These are phyloP conservation scores for Phrixothrix hirtus DNA, from an alignment of 2,888 invertebrate genomes.

Conservation along the genomic window DNA sequence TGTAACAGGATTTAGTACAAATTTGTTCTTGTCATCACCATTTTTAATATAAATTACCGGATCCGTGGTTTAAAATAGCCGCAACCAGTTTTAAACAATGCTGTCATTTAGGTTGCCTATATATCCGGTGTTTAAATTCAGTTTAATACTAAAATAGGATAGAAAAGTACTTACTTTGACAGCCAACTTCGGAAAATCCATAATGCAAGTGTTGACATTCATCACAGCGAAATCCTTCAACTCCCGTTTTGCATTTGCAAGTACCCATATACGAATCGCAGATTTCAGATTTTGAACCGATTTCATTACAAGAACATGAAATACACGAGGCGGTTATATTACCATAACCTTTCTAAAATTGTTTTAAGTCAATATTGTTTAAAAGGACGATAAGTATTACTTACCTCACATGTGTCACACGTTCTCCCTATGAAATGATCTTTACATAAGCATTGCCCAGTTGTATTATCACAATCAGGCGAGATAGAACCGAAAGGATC, in stretches of 20 bases:
- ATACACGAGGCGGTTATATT: constrained; percentile 80
- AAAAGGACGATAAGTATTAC: constrained; percentile 19
- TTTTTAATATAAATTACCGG: no score
- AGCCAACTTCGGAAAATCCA: constrained; percentile 68
- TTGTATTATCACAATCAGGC: constrained; percentile 69
- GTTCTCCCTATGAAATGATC: constrained; percentile 71
- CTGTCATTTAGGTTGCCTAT: constrained; percentile 16
- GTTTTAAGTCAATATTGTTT: not conserved
- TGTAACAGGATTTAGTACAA: no score
- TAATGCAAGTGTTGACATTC: constrained; percentile 72
- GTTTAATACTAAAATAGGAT: constrained; percentile 5
- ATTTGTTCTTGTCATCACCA: no score
- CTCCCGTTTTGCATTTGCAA: constrained; percentile 78
- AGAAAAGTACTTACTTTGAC: constrained; percentile 67
- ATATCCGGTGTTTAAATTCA: not conserved
- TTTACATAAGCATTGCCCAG: constrained; percentile 77
- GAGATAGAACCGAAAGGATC: constrained; percentile 72
- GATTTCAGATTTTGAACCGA: constrained; percentile 66
- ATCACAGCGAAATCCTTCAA: constrained; percentile 77
- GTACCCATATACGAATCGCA: constrained; percentile 80
- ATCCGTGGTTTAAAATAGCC: no score
- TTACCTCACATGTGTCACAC: constrained; percentile 69
- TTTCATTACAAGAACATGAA: constrained; percentile 74
- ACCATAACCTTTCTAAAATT: constrained; percentile 65
- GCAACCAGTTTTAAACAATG: no score